phyloP scores from a whole-genome alignment of 2,888 invertebrate genomes.

The Caenorhabditis wallacei region DNA sequence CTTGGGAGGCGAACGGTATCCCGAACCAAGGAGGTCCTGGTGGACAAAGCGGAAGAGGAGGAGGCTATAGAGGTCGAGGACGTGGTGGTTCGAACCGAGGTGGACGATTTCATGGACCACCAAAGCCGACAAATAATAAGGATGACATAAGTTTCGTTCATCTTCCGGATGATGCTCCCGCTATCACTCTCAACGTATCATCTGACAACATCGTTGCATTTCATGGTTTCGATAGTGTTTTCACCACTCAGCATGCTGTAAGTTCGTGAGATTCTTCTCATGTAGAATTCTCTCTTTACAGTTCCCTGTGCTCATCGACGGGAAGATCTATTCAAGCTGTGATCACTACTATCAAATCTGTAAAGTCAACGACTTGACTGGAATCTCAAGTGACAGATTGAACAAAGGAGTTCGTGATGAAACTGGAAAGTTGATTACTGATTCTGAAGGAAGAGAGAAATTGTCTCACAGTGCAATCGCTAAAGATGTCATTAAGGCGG shows the following conservation, averaged over 20 bases:
- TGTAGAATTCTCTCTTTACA: constrained; percentile 29
- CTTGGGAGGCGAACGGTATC: constrained; percentile 8
- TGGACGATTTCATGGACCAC: constrained; percentile 15
- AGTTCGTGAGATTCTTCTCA: not conserved
- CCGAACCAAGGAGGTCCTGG: constrained; percentile 2
- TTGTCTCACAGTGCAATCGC: constrained; percentile 44
- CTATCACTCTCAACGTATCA: constrained; percentile 51
- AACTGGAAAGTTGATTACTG: constrained; percentile 48
- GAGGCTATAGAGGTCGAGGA: constrained; percentile 19
- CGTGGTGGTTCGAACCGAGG: constrained; percentile 16
- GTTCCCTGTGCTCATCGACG: constrained; percentile 72
- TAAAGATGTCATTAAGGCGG: constrained; percentile 45
- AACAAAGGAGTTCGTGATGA: constrained; percentile 60
- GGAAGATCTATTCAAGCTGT: constrained; percentile 68
- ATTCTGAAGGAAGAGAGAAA: constrained; percentile 6
- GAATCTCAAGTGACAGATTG: constrained; percentile 51
- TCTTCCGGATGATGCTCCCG: constrained; percentile 38
- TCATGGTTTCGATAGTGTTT: constrained; percentile 69
- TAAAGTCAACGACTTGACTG: constrained; percentile 68
- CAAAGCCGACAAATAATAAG: constrained; percentile 52
- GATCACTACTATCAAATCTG: constrained; percentile 75
- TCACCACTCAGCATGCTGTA: constrained; percentile 73
- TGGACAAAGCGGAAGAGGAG: not conserved
- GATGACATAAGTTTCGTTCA: constrained; percentile 48
- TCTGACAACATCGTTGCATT: constrained; percentile 70